These are phyloP conservation scores for Delphinus delphis DNA, from an alignment of 2,113 vertebrate species.

Conservation along the genomic window DNA sequence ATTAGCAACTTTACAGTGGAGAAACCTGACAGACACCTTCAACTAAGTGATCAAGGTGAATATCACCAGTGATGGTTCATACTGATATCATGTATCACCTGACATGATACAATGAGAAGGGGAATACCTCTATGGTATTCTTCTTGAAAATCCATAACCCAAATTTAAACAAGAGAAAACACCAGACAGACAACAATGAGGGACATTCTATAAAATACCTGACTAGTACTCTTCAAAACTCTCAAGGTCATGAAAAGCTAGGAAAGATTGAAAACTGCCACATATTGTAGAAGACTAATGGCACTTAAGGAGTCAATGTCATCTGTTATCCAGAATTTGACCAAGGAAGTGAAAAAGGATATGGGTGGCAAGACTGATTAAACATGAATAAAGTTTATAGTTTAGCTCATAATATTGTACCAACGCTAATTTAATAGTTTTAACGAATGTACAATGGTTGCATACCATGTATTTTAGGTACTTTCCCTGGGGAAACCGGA, in stretches of 20 bases:
- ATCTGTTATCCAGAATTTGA: background rate
- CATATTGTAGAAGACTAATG: background rate
- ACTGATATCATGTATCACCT: background rate
- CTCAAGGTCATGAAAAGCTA: background rate
- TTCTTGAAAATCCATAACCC: background rate
- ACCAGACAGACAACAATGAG: background rate
- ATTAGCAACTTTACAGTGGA: background rate
- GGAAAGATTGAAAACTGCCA: background rate
- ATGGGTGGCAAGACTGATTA: background rate
- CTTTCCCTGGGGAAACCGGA: background rate
- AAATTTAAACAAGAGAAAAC: background rate
- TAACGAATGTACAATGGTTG: background rate
- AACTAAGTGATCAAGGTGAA: background rate
- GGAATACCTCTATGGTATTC: background rate
- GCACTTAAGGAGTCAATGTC: background rate
- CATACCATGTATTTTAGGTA: background rate
- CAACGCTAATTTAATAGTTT: background rate
- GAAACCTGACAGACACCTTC: background rate
- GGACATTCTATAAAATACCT: background rate
- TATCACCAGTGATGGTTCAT: background rate
- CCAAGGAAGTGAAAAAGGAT: background rate
- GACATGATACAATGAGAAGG: too few species aligned
- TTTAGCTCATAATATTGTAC: background rate
- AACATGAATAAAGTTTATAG: background rate
- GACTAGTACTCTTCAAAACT: background rate